These are phyloP conservation scores for Ibidorhyncha struthersii DNA, from an alignment of 2,113 vertebrate genomes.

Conservation along the genomic window DNA sequence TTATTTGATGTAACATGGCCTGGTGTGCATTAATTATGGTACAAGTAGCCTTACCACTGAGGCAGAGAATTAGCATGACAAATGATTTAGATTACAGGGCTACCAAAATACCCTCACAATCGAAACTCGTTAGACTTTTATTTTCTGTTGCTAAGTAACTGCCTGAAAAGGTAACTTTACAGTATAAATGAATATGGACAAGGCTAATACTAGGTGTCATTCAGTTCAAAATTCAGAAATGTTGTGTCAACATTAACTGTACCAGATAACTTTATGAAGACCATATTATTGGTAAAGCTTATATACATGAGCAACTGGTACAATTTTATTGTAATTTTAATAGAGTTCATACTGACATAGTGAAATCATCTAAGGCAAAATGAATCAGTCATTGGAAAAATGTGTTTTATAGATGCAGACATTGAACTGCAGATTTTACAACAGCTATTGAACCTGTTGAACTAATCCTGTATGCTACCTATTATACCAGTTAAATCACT, in stretches of 20 bases:
- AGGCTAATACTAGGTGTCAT: neutral
- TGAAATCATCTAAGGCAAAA: neutral
- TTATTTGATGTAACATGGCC: conserved; percentile 59
- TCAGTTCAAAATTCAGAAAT: conserved; percentile 43
- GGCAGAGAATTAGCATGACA: conserved; percentile 57
- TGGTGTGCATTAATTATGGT: conserved; percentile 63
- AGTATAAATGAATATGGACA: conserved; percentile 34
- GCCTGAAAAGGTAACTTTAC: conserved; percentile 36
- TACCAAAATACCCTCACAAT: conserved; percentile 35
- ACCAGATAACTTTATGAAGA: neutral
- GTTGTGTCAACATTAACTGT: neutral
- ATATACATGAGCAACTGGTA: neutral
- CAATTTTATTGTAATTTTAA: neutral
- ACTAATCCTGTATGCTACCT: neutral
- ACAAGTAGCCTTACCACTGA: conserved; percentile 59
- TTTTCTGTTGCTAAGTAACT: conserved; percentile 65
- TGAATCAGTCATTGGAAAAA: neutral
- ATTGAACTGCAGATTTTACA: neutral
- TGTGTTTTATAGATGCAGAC: neutral
- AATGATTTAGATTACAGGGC: conserved; percentile 58
- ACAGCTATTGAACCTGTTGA: neutral
- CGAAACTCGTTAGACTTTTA: conserved; percentile 20
- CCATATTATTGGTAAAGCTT: neutral
- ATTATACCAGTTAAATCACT: neutral
- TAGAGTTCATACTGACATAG: neutral